These are phyloP conservation scores for Stenodema calcarata DNA, from an alignment of 2,888 invertebrate genomes.

Conservation along the genomic window DNA sequence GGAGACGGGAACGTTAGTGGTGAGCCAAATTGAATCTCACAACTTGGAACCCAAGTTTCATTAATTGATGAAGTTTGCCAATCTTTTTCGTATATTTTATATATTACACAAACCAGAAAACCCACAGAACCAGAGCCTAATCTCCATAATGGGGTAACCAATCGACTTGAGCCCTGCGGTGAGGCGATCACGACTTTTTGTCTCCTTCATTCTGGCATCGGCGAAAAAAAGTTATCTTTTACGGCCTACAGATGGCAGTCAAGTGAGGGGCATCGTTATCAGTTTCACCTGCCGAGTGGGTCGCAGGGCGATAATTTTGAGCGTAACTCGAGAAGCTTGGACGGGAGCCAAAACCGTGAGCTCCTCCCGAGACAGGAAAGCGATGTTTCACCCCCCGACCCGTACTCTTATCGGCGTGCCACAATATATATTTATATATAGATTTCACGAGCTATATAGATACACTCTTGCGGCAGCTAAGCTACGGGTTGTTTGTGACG, in stretches of 20 bases:
- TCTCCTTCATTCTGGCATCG: too few species aligned
- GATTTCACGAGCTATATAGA: background rate
- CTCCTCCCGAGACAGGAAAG: background rate
- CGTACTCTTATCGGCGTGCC: background rate
- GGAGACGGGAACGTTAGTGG: too few species aligned
- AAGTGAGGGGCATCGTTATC: background rate
- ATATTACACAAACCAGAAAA: too few species aligned
- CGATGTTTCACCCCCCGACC: background rate
- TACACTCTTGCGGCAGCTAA: background rate
- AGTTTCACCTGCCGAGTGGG: constrained; percentile 5
- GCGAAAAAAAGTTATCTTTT: background rate
- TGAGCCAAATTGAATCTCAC: too few species aligned
- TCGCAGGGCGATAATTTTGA: constrained; percentile 28
- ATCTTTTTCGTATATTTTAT: too few species aligned
- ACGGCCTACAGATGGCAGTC: background rate
- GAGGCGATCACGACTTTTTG: too few species aligned
- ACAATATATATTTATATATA: background rate
- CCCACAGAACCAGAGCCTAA: too few species aligned
- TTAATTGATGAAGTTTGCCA: too few species aligned
- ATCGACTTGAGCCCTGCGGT: too few species aligned
- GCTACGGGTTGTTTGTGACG: background rate
- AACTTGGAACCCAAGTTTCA: too few species aligned
- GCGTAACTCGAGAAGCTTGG: constrained; percentile 29
- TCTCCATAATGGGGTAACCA: too few species aligned
- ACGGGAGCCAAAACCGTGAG: background rate